Conservation (phyloP, 2,888 invertebrate genomes). For the Heliconius hortense region DNA sequence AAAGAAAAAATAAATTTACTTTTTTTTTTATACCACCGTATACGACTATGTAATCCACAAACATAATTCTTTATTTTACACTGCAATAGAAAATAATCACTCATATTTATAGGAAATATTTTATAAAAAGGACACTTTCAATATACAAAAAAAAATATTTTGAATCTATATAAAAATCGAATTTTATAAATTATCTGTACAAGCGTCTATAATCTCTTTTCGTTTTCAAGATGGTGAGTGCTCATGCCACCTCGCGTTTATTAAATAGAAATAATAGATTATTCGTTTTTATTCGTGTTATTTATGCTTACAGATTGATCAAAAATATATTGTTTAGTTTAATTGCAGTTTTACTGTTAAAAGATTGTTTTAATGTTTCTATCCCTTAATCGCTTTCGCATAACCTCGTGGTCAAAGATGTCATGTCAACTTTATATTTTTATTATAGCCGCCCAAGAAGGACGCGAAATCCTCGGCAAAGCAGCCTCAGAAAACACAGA, state of each 20-base stretch:
- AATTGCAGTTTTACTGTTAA: neutral
- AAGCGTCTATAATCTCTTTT: constrained; percentile 62
- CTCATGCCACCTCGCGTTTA: constrained; percentile 27
- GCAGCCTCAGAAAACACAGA: constrained; percentile 96
- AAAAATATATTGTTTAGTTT: neutral
- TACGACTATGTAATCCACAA: too few species aligned
- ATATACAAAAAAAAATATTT: neutral
- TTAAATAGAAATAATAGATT: constrained; percentile 12
- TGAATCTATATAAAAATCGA: neutral
- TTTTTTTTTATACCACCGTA: too few species aligned
- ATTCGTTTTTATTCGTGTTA: neutral
- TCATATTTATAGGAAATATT: too few species aligned
- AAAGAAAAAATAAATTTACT: too few species aligned
- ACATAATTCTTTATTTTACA: too few species aligned
- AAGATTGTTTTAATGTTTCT: neutral
- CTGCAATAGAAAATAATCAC: too few species aligned
- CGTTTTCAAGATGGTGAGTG: constrained; percentile 79
- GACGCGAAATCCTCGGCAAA: constrained; percentile 94
- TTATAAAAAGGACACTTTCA: too few species aligned
- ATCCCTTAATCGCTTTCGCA: constrained; percentile 5
- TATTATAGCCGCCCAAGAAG: constrained; percentile 94
- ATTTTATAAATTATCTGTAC: constrained; percentile 34
- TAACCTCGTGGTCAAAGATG: constrained; percentile 72
- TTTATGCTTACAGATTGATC: neutral
- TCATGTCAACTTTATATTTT: constrained; percentile 54